Evolutionary conservation across 2,888 invertebrate species (phyloP).

Genomic region (Eupithecia inturbata): DNA sequence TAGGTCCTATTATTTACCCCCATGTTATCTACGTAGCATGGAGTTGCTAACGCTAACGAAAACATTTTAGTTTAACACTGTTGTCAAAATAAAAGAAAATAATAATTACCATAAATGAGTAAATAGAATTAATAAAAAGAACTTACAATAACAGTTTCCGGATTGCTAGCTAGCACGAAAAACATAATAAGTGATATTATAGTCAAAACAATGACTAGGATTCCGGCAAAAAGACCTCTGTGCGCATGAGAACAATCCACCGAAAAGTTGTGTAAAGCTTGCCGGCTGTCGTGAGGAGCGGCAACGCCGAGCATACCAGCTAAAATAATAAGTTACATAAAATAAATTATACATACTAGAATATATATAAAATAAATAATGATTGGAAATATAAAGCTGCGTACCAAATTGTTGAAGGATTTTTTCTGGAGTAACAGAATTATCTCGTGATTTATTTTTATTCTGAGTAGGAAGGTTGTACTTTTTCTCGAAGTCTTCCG

Average conservation of each 20-base stretch:
- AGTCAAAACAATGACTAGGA: constrained; percentile 90
- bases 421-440: constrained; percentile 80
- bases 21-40: neutral
- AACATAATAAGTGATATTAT: constrained; percentile 95
- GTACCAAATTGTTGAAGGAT: constrained; percentile 81
- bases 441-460: constrained; percentile 76
- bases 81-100: neutral
- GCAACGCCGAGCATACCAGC: constrained; percentile 83
- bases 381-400: neutral
- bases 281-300: constrained; percentile 72
- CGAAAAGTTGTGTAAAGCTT: constrained; percentile 87
- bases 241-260: constrained; percentile 94
- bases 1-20: neutral
- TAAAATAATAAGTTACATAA: constrained; percentile 55
- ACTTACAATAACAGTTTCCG: constrained; percentile 83
- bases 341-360: neutral
- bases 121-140: neutral
- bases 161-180: constrained; percentile 90
- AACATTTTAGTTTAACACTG: neutral
- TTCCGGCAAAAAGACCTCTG: constrained; percentile 89
- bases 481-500: constrained; percentile 78
- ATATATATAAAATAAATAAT: neutral
- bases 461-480: constrained; percentile 50
- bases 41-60: neutral
- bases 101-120: neutral